phyloP scores from a whole-genome alignment of 2,888 invertebrate genomes.

The Galeruca laticollis region DNA sequence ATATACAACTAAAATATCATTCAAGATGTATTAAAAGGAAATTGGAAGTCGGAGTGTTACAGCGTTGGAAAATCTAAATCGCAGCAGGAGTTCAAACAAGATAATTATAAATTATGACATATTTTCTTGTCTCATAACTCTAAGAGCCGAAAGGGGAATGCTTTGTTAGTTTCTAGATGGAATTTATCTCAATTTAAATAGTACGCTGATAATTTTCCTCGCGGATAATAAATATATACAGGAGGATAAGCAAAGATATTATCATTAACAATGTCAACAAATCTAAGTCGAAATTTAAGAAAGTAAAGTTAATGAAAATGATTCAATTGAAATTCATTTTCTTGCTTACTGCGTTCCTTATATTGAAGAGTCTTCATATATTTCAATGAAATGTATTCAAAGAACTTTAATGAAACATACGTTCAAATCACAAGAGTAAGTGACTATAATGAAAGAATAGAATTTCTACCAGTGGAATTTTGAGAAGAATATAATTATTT shows the following conservation, averaged over 20 bases:
- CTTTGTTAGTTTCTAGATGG: neutral
- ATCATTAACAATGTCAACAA: too few species aligned
- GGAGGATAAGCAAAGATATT: neutral
- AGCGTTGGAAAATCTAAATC: conserved; percentile 31
- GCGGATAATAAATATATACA: neutral
- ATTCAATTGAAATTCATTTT: too few species aligned
- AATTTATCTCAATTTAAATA: neutral
- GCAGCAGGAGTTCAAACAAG: conserved; percentile 27
- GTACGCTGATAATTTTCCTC: neutral
- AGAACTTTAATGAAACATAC: too few species aligned
- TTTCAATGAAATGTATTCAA: too few species aligned
- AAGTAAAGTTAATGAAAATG: too few species aligned
- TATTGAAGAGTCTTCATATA: too few species aligned
- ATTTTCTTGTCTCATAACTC: neutral
- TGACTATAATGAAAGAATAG: too few species aligned
- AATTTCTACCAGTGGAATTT: too few species aligned
- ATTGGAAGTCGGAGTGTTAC: conserved; percentile 21
- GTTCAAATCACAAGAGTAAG: too few species aligned
- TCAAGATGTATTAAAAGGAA: conserved; percentile 17
- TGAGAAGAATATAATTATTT: too few species aligned
- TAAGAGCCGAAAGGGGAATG: neutral
- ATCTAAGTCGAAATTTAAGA: too few species aligned
- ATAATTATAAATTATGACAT: conserved; percentile 34
- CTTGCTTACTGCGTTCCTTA: too few species aligned
- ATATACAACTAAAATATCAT: conserved; percentile 27